Evolutionary conservation across 2,113 vertebrate genomes (phyloP).

Genomic region (Carassius auratus): DNA sequence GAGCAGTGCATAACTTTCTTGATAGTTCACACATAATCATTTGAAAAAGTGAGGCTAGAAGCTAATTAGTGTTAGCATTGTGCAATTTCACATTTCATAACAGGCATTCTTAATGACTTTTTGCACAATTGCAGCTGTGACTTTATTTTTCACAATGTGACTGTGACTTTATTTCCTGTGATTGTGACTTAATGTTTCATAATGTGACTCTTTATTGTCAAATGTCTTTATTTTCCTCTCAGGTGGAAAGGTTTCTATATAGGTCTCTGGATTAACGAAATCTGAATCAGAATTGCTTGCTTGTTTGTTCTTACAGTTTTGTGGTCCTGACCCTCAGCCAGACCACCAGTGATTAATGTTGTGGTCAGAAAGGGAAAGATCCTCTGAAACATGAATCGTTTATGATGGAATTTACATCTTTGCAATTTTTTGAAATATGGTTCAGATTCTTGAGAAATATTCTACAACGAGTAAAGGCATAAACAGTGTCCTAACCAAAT

Average conservation of each 20-base stretch:
- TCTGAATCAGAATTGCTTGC: slow-evolving; percentile 14
- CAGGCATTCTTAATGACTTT: not conserved
- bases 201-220: not conserved
- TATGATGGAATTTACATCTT: slow-evolving; percentile 20
- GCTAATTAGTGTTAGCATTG: not conserved
- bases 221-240: not conserved
- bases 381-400: slow-evolving; percentile 10
- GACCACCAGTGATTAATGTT: slow-evolving; percentile 15
- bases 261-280: not conserved
- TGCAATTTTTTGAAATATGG: slow-evolving; percentile 7
- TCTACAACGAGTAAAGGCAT: not conserved
- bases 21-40: not conserved
- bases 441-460: slow-evolving; percentile 6
- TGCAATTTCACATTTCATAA: not conserved
- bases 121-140: not conserved
- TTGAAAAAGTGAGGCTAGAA: not conserved
- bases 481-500: not conserved
- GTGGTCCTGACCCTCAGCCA: not conserved
- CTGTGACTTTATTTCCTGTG: not conserved
- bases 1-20: not conserved
- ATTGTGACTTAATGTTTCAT: not conserved
- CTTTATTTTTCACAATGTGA: not conserved
- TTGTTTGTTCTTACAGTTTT: slow-evolving; percentile 14
- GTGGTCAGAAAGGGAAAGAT: slow-evolving; percentile 2
- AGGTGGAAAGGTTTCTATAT: not conserved